These are phyloP conservation scores for Podarcis lilfordi DNA, from an alignment of 2,797 vertebrate species.

Conservation along the genomic window DNA sequence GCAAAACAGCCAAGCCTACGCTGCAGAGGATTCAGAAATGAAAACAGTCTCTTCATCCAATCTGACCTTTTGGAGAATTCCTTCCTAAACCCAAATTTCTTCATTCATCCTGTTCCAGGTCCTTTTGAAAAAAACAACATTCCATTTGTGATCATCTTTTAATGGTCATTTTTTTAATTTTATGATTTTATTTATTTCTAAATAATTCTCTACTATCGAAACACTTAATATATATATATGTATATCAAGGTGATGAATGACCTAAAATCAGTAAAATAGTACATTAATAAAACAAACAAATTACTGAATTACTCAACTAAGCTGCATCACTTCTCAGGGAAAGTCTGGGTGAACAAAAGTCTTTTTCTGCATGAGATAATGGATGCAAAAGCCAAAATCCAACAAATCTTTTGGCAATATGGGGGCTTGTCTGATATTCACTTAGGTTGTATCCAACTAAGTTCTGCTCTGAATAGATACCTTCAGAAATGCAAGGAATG, in stretches of 20 bases:
- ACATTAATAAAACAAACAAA: too few relatives aligned
- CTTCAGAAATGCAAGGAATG: too few relatives aligned
- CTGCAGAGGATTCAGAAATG: conserved; percentile 1
- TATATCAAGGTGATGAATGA: too few relatives aligned
- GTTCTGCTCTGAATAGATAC: too few relatives aligned
- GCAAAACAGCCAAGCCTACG: neutral
- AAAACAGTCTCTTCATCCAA: conserved; percentile 1
- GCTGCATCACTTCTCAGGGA: too few relatives aligned
- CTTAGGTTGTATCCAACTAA: too few relatives aligned
- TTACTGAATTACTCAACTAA: too few relatives aligned
- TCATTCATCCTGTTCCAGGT: neutral
- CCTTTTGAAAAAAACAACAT: neutral
- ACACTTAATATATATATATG: too few relatives aligned
- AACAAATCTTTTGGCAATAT: neutral
- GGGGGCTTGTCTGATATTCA: neutral
- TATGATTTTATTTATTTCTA: neutral
- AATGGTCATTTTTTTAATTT: neutral
- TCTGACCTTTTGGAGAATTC: neutral
- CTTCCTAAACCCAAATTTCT: neutral
- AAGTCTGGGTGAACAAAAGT: too few relatives aligned
- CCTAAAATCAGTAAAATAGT: too few relatives aligned
- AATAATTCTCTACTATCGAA: neutral
- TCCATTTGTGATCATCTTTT: neutral
- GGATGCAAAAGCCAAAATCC: too few relatives aligned
- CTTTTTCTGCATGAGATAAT: too few relatives aligned